A percentile compares a stretch with the other conserved stretches of the same genome.
Evolutionary conservation across 2,888 invertebrate genomes (phyloP).

Genomic region (Caenorhabditis sinica): DNA sequence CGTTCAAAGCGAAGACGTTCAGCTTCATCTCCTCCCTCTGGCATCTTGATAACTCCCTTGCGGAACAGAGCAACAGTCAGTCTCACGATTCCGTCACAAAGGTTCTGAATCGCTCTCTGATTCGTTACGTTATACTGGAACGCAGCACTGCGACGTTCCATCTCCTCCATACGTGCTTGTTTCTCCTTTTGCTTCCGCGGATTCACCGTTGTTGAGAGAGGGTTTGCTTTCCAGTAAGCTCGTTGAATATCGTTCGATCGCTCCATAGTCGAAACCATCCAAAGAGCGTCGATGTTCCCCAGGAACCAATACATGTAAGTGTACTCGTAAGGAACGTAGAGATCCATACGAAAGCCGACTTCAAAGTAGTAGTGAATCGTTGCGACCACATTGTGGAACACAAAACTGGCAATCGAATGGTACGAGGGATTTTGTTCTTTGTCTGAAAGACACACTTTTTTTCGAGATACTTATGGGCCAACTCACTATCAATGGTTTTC

Average conservation of each 20-base stretch:
- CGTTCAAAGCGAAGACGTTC: slow-evolving; percentile 68
- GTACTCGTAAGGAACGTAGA: slow-evolving; percentile 97
- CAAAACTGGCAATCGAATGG: slow-evolving; percentile 88
- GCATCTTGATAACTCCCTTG: slow-evolving; percentile 57
- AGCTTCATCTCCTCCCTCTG: slow-evolving; percentile 56
- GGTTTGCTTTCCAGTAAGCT: background rate
- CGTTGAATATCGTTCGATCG: slow-evolving; percentile 45
- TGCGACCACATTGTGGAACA: slow-evolving; percentile 93
- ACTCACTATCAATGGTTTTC: slow-evolving; percentile 8
- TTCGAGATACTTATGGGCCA: background rate
- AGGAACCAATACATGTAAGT: slow-evolving; percentile 93
- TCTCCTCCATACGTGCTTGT: slow-evolving; percentile 7
- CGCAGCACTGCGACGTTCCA: slow-evolving; percentile 1
- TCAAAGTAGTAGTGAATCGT: slow-evolving; percentile 95
- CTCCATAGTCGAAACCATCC: slow-evolving; percentile 64
- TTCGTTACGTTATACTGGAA: slow-evolving; percentile 15
- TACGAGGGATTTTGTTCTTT: slow-evolving; percentile 28
- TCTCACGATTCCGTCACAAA: slow-evolving; percentile 55
- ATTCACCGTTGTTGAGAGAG: slow-evolving; percentile 20
- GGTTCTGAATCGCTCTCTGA: slow-evolving; percentile 24
- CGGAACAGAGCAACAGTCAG: slow-evolving; percentile 58
- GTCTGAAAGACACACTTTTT: slow-evolving; percentile 26
- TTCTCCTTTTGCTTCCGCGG: background rate
- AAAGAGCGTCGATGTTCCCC: slow-evolving; percentile 63
- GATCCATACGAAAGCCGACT: slow-evolving; percentile 95